Base-by-base conservation (phyloP, 2,113 vertebrate species). In the Nycticryphes semicollaris region DNA sequence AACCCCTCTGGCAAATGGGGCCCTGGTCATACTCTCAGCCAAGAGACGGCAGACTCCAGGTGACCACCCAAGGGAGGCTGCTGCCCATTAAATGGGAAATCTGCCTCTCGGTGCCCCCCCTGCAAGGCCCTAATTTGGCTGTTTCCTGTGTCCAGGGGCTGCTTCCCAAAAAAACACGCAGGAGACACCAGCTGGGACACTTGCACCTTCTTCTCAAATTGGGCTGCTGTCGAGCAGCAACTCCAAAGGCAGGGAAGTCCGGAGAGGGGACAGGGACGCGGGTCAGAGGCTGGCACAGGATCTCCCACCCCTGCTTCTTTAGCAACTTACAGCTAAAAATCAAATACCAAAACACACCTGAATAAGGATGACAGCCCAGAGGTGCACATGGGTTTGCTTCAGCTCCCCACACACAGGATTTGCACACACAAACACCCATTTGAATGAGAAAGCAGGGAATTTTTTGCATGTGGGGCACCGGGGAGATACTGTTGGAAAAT, bases 81-180 rank as follows among this genome's bases (percentile, higher is more conserved):
- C 70, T 66, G 76, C 50, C 56, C 56, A 33, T 10, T 4, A 15
- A 8, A 16, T 2, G 43, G 23, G 54, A 79, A 54, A 87, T 9
- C 30, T 22, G 53, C 23, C 66, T 22, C 21, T 18, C 69, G 5
- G 37, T 7, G 64, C 23, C 35, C 30, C 13, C 13, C 28, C 64
- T 6, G 19, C 2, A 48, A 33, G 59, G 23, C 45, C 62, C 35
- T 4, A 7, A 9, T 64, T 19, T 0, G 0, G 23, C 37, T 10
- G 22, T 18, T 15, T 75, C 27, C 13, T n/a, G 45, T 33, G 9
- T 8, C 28, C 56, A 53, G 56, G 21, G 33, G 12, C 9, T 18
- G 45, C 62, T 66, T 72, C 30, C 77, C 39, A 27, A 59, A 67
- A 84, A 39, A 15, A 5, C 37, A 33, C 1, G 4, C n/a, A 39